Percentiles rank a stretch among this genome's conserved stretches.
These are phyloP conservation scores for Rhagoletis pomonella DNA, from an alignment of 1,140 invertebrate species.

Conservation along the genomic window DNA sequence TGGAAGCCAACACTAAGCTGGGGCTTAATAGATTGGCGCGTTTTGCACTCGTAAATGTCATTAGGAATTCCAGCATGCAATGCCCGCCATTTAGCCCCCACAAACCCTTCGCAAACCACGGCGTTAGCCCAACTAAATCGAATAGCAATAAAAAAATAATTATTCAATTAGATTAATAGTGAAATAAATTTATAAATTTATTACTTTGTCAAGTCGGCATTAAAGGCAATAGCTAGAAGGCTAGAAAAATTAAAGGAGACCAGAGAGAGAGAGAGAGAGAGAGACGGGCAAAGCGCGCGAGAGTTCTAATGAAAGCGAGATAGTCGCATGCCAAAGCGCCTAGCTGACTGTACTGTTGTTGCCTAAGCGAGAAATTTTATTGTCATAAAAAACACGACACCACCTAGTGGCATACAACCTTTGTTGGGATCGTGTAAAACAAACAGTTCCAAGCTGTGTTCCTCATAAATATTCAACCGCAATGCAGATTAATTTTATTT, in stretches of 20 bases:
- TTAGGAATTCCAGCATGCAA: conserved; percentile 41
- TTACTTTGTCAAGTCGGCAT: not conserved
- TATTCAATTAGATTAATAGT: conserved; percentile 50
- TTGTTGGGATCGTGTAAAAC: not conserved
- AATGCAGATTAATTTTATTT: conserved; percentile 7
- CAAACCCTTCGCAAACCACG: not conserved
- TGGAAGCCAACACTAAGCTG: not conserved
- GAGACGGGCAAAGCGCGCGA: not conserved
- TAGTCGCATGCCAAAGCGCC: conserved; percentile 2
- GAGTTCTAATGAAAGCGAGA: not conserved
- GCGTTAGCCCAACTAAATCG: not conserved
- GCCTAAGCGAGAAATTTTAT: not conserved
- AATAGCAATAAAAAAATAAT: conserved; percentile 32
- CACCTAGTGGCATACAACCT: not conserved
- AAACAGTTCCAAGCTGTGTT: not conserved
- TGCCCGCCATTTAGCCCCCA: not conserved
- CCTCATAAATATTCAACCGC: conserved; percentile 45
- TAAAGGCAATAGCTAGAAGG: not conserved
- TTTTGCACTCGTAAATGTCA: conserved; percentile 41
- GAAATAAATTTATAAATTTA: conserved; percentile 37
- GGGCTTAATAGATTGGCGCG: not conserved
- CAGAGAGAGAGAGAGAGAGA: not conserved
- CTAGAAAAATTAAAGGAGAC: not conserved
- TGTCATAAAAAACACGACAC: conserved; percentile 32
- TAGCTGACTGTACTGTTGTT: not conserved